These are phyloP conservation scores for Poeciliopsis paucimaculata DNA, from an alignment of 2,797 vertebrate species.

Conservation along the genomic window DNA sequence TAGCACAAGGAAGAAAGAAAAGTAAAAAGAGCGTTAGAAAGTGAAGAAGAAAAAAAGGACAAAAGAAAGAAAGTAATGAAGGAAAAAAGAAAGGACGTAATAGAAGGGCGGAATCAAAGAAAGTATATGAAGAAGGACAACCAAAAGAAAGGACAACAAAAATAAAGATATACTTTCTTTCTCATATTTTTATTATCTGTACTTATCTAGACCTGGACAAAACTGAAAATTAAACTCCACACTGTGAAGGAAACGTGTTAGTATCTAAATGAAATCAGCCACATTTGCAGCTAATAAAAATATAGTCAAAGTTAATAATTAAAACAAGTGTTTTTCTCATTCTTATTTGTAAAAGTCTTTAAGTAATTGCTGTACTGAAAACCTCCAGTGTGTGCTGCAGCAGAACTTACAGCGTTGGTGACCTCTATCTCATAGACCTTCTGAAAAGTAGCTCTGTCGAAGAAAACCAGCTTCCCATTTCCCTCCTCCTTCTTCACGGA, in stretches of 20 bases:
- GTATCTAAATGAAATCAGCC: not conserved
- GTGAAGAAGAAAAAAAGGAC: not conserved
- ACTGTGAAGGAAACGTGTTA: not conserved
- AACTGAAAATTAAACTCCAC: not conserved
- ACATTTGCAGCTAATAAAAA: not conserved
- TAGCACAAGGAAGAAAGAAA: not conserved
- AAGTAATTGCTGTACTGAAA: not conserved
- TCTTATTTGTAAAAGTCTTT: not conserved
- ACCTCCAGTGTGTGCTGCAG: not conserved
- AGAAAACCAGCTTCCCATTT: slow-evolving; percentile 92
- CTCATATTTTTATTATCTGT: not conserved
- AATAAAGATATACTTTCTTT: not conserved
- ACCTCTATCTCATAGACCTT: slow-evolving; percentile 93
- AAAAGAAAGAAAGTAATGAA: not conserved
- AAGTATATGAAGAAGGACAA: not conserved
- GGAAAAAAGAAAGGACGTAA: not conserved
- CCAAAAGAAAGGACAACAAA: not conserved
- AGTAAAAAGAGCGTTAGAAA: not conserved
- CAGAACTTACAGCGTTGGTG: slow-evolving; percentile 88
- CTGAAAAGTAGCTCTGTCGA: slow-evolving; percentile 87
- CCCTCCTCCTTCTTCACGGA: slow-evolving; percentile 92
- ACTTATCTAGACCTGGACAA: not conserved
- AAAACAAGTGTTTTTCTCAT: not conserved
- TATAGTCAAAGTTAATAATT: not conserved
- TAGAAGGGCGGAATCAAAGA: not conserved